Evolutionary conservation across 2,888 invertebrate species (phyloP).

Genomic region (Andricus quercusramuli): DNA sequence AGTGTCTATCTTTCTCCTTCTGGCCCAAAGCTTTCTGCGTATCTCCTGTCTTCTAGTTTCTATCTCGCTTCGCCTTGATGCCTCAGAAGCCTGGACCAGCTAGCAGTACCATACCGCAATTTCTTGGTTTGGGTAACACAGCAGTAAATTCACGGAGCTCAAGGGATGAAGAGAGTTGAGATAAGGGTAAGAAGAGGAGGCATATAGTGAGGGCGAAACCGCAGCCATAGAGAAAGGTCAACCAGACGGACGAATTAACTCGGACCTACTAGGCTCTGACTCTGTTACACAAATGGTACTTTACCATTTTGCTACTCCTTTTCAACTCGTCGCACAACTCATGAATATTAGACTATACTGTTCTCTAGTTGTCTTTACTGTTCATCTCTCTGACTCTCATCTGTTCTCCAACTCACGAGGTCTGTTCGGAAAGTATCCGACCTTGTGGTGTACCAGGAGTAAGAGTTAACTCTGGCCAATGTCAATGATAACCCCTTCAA

Average conservation of each 20-base stretch:
- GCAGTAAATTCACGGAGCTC: constrained; percentile 52
- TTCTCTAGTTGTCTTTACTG: too few relatives aligned
- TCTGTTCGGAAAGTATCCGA: too few relatives aligned
- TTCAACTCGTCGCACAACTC: background rate
- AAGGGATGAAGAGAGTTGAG: constrained; percentile 48
- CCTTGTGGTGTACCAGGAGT: too few relatives aligned
- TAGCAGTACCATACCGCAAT: constrained; percentile 37
- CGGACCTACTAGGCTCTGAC: background rate
- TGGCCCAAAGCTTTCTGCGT: constrained; percentile 1
- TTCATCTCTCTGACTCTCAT: too few relatives aligned
- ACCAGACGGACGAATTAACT: constrained; percentile 34
- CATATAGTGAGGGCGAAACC: constrained; percentile 32
- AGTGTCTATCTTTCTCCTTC: background rate
- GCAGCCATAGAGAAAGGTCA: constrained; percentile 45
- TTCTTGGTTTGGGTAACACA: constrained; percentile 48
- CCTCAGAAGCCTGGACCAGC: constrained; percentile 24
- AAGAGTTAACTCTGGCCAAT: too few relatives aligned
- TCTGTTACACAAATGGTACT: constrained; percentile 16
- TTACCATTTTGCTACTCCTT: background rate
- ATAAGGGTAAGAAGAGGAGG: constrained; percentile 35
- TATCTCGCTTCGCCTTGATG: constrained; percentile 10
- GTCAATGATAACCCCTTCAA: too few relatives aligned
- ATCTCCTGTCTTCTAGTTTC: background rate
- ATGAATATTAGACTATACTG: background rate
- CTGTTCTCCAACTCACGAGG: too few relatives aligned